phyloP scores from a whole-genome alignment of 2,113 vertebrate species.

The Serilophus lunatus region DNA sequence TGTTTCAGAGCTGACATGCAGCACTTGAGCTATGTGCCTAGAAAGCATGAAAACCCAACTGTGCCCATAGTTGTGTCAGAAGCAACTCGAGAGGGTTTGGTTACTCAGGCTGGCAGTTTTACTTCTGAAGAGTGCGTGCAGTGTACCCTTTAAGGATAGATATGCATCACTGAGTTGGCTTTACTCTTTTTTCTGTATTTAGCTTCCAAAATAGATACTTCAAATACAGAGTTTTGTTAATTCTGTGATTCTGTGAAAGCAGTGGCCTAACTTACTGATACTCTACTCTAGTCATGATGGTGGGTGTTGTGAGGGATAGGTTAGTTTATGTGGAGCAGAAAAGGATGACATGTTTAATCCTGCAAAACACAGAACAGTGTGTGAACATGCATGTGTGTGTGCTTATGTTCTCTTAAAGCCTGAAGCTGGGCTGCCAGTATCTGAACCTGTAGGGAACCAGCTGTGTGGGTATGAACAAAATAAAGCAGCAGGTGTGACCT shows the following conservation, averaged over 20 bases:
- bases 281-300: background rate
- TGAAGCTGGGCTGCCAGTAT: background rate
- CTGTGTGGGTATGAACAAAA: background rate
- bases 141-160: background rate
- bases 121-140: background rate
- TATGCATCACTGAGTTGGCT: background rate
- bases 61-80: background rate
- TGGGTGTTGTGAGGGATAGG: background rate
- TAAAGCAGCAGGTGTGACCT: constrained; percentile 31
- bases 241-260: no score
- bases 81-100: background rate
- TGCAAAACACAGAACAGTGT: background rate
- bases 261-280: background rate
- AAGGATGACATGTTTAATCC: background rate
- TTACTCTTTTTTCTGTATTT: background rate
- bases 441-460: background rate
- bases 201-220: background rate
- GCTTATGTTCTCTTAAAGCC: background rate
- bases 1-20: background rate
- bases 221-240: background rate
- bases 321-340: background rate
- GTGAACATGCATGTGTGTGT: background rate
- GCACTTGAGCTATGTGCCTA: background rate
- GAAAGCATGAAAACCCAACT: background rate
- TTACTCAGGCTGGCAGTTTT: background rate